These are phyloP conservation scores for Corythornis leucogaster DNA, from an alignment of 2,797 vertebrate genomes.

Conservation along the genomic window DNA sequence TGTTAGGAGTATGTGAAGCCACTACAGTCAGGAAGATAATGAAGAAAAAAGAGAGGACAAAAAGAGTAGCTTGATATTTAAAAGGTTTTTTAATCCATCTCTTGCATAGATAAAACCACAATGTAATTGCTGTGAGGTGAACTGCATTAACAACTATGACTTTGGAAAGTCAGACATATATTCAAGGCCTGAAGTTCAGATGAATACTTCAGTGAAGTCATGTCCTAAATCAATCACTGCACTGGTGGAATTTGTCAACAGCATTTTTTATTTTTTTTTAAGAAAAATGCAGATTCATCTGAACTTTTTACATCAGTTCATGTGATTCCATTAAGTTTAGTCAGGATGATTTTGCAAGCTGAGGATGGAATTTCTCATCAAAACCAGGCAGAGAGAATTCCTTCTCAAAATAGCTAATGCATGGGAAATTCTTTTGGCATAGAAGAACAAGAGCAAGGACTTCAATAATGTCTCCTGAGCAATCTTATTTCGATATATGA, in stretches of 20 bases:
- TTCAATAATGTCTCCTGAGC: slow-evolving; percentile 32
- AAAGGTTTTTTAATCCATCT: slow-evolving; percentile 40
- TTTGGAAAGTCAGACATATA: slow-evolving; percentile 50
- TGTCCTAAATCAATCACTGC: slow-evolving; percentile 34
- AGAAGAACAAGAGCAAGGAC: neutral
- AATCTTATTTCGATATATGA: slow-evolving; percentile 25
- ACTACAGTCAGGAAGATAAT: neutral
- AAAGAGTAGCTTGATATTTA: slow-evolving; percentile 36
- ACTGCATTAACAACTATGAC: slow-evolving; percentile 23
- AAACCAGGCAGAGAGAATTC: slow-evolving; percentile 46
- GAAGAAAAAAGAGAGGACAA: neutral
- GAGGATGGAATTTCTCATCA: slow-evolving; percentile 48
- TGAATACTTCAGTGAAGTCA: neutral
- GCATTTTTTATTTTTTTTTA: too few species aligned
- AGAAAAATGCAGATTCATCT: slow-evolving; percentile 42
- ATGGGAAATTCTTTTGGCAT: slow-evolving; percentile 38
- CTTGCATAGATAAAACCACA: slow-evolving; percentile 46
- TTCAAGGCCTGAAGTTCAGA: slow-evolving; percentile 30
- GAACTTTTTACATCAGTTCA: slow-evolving; percentile 41
- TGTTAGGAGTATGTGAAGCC: slow-evolving; percentile 1
- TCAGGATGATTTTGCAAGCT: neutral
- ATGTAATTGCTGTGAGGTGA: slow-evolving; percentile 41
- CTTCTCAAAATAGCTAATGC: slow-evolving; percentile 40
- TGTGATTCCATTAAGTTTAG: slow-evolving; percentile 45
- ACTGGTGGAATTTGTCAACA: slow-evolving; percentile 33